phyloP scores from a whole-genome alignment of 1,140 invertebrate genomes.

The Agrilus planipennis region DNA sequence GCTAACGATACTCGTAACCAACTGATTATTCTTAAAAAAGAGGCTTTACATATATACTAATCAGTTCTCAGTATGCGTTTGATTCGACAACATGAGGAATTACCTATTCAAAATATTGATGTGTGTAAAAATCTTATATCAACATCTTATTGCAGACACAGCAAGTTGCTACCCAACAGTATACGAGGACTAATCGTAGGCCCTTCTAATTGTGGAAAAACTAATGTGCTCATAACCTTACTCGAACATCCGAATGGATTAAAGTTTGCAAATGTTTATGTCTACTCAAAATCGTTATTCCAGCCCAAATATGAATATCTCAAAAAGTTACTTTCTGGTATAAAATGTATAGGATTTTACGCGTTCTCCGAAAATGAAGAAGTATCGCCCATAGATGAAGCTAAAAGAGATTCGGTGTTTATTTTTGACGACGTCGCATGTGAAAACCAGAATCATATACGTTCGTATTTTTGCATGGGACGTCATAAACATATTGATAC shows the following conservation, averaged over 20 bases:
- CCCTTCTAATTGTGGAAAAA: neutral
- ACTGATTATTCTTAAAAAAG: no score
- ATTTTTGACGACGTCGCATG: conserved; percentile 33
- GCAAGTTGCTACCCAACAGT: neutral
- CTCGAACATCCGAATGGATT: conserved; percentile 1
- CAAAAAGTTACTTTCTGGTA: conserved; percentile 1
- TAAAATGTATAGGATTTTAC: conserved; percentile 22
- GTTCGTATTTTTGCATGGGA: conserved; percentile 31
- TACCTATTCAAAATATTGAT: no score
- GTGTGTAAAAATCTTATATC: no score
- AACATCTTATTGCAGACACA: conserved; percentile 2
- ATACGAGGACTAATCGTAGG: neutral
- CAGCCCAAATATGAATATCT: conserved; percentile 2
- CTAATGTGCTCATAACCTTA: neutral
- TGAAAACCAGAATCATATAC: conserved; percentile 30
- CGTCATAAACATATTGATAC: conserved; percentile 24
- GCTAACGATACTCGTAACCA: no score
- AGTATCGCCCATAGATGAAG: conserved; percentile 18
- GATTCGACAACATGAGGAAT: no score
- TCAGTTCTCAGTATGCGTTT: no score
- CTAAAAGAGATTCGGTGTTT: conserved; percentile 25
- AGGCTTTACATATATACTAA: no score
- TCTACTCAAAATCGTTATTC: neutral
- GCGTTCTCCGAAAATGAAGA: conserved; percentile 25
- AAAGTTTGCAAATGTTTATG: neutral